A percentile compares a stretch with the other conserved stretches of the same genome.
Evolutionary conservation across 2,113 vertebrate species (phyloP).

Genomic region (Dipodomys spectabilis): DNA sequence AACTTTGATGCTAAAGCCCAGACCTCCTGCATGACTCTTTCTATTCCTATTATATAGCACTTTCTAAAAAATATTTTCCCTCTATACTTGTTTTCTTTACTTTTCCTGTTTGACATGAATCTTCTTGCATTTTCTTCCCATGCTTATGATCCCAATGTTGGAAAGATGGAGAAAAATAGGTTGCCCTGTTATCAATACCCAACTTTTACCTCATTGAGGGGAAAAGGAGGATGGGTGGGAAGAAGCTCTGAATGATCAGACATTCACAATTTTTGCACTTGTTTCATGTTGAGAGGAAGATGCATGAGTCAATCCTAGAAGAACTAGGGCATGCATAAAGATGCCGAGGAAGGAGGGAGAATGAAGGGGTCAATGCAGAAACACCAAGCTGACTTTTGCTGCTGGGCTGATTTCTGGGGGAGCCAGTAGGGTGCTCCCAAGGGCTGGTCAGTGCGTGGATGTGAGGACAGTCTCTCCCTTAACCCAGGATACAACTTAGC

Average conservation of each 20-base stretch:
- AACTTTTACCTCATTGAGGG: background rate
- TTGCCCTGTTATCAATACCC: background rate
- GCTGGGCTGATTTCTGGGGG: background rate
- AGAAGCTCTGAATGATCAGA: background rate
- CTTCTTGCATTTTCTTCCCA: background rate
- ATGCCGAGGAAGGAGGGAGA: background rate
- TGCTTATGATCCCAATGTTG: background rate
- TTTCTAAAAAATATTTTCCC: conserved; percentile 1
- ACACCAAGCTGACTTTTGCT: background rate
- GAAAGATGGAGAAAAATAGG: background rate
- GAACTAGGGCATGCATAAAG: background rate
- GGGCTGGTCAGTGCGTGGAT: background rate
- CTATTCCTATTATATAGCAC: background rate
- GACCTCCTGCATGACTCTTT: background rate
- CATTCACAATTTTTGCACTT: background rate
- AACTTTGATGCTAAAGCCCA: too few species aligned
- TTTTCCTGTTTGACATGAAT: background rate
- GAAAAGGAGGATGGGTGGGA: background rate
- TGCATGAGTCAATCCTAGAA: background rate
- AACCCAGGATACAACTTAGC: background rate
- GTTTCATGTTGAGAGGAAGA: background rate
- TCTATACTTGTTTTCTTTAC: background rate
- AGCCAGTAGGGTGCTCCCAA: background rate
- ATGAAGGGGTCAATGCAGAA: background rate
- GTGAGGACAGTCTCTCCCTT: background rate